Percentiles rank a stretch among this genome's conserved stretches.
Conservation (phyloP, 2,797 vertebrate genomes). For the Melanotaenia parkinsoni region DNA sequence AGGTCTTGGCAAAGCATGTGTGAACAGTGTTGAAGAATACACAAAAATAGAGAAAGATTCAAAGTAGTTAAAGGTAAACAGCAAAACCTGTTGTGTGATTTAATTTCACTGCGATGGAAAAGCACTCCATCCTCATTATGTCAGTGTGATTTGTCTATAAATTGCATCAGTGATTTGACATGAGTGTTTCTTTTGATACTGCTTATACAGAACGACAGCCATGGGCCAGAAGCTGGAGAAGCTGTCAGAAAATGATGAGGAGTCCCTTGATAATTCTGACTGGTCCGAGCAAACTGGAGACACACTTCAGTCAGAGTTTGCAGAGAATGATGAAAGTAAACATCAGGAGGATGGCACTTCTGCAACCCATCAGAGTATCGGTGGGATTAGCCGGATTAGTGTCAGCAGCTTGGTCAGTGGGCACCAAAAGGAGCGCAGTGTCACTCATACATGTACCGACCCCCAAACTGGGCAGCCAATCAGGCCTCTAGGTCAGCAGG, state of each 20-base stretch:
- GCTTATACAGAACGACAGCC: constrained; percentile 39
- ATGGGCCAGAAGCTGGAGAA: constrained; percentile 84
- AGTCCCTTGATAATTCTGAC: constrained; percentile 45
- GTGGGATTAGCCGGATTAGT: constrained; percentile 49
- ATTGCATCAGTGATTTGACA: constrained; percentile 19
- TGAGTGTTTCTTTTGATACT: constrained; percentile 47
- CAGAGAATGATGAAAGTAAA: constrained; percentile 34
- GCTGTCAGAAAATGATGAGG: constrained; percentile 63
- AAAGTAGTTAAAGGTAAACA: constrained; percentile 29
- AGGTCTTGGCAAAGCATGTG: constrained; percentile 37
- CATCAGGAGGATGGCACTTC: constrained; percentile 31
- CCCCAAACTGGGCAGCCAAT: constrained; percentile 72
- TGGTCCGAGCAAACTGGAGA: constrained; percentile 48
- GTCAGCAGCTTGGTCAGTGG: constrained; percentile 24
- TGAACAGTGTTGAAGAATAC: constrained; percentile 35
- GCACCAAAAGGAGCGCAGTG: constrained; percentile 45
- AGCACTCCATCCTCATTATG: constrained; percentile 33
- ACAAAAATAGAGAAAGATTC: constrained; percentile 55
- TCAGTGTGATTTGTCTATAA: constrained; percentile 33
- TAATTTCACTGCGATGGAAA: constrained; percentile 23
- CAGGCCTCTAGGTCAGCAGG: constrained; percentile 52
- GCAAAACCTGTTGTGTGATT: constrained; percentile 31
- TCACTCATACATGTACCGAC: constrained; percentile 57
- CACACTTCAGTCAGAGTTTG: constrained; percentile 34
- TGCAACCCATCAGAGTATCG: constrained; percentile 22